Conservation (phyloP, 2,888 invertebrate species). For the Parnassius smintheus region DNA sequence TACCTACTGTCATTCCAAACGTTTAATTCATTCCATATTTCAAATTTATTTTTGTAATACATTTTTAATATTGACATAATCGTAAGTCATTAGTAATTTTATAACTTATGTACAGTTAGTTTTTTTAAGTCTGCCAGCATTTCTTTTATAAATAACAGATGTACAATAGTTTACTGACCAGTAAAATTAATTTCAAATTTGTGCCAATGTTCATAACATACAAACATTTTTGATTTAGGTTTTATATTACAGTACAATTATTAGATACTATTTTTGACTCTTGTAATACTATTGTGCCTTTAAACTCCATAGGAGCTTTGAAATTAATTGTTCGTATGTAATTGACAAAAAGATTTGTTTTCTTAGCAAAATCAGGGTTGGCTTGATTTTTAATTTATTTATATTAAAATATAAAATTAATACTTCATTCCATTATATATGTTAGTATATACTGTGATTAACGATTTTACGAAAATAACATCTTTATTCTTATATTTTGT, state of each 20-base stretch:
- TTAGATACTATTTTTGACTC: conserved; percentile 45
- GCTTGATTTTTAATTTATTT: conserved; percentile 50
- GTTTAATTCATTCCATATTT: conserved; percentile 53
- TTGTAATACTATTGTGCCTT: conserved; percentile 52
- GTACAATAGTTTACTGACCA: conserved; percentile 11
- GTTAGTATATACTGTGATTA: conserved; percentile 72
- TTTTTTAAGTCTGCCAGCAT: conserved; percentile 30
- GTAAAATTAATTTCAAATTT: conserved; percentile 22
- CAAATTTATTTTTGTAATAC: no score
- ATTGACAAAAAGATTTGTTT: conserved; percentile 38
- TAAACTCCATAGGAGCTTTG: conserved; percentile 46
- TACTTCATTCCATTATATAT: conserved; percentile 66
- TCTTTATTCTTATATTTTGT: conserved; percentile 59
- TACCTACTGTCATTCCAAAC: conserved; percentile 47
- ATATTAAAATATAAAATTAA: conserved; percentile 34
- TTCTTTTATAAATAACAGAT: conserved; percentile 26
- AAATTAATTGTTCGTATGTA: conserved; percentile 44
- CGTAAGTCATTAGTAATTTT: conserved; percentile 32
- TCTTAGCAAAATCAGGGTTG: conserved; percentile 43
- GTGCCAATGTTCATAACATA: conserved; percentile 48
- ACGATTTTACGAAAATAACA: conserved; percentile 48
- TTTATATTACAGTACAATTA: conserved; percentile 49
- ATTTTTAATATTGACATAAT: conserved; percentile 32
- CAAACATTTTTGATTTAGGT: conserved; percentile 29
- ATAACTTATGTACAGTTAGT: conserved; percentile 30